phyloP scores from a whole-genome alignment of 2,797 vertebrate species.

The Ctenochaetus hawaiiensis region DNA sequence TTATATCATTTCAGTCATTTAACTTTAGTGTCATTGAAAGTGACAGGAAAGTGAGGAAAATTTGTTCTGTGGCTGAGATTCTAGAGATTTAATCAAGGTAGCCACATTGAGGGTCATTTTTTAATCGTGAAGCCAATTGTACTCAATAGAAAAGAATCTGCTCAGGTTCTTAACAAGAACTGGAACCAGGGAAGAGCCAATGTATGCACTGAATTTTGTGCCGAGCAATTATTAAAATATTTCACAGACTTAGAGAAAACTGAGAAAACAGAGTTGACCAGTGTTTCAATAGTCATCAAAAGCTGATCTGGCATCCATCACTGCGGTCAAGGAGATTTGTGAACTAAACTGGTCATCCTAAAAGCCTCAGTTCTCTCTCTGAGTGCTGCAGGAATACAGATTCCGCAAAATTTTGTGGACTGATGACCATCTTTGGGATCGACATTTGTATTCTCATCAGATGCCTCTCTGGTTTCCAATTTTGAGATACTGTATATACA shows the following conservation, averaged over 20 bases:
- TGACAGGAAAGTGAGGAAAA: background rate
- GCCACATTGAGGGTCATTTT: background rate
- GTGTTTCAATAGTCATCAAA: slow-evolving; percentile 48
- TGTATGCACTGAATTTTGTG: background rate
- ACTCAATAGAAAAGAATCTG: background rate
- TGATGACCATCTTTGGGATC: slow-evolving; percentile 23
- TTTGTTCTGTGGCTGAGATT: background rate
- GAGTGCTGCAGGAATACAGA: slow-evolving; percentile 6
- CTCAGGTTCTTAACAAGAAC: background rate
- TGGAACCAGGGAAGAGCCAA: background rate
- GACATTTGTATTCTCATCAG: slow-evolving; percentile 51
- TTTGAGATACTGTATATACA: slow-evolving; percentile 48
- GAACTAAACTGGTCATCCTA: slow-evolving; percentile 29
- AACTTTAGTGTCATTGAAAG: background rate
- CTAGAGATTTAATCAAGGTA: background rate
- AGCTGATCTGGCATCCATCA: slow-evolving; percentile 54
- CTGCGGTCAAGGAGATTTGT: slow-evolving; percentile 40
- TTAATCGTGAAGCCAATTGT: background rate
- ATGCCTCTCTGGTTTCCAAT: slow-evolving; percentile 40
- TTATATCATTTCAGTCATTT: background rate
- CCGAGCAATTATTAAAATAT: background rate
- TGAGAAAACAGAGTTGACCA: too few species aligned
- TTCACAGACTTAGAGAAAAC: background rate
- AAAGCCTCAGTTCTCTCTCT: slow-evolving; percentile 22
- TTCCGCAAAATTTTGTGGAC: slow-evolving; percentile 11